A percentile compares a stretch with the other conserved stretches of the same genome.
phyloP scores from a whole-genome alignment of 1,140 invertebrate species.

The Drosophila persimilis region DNA sequence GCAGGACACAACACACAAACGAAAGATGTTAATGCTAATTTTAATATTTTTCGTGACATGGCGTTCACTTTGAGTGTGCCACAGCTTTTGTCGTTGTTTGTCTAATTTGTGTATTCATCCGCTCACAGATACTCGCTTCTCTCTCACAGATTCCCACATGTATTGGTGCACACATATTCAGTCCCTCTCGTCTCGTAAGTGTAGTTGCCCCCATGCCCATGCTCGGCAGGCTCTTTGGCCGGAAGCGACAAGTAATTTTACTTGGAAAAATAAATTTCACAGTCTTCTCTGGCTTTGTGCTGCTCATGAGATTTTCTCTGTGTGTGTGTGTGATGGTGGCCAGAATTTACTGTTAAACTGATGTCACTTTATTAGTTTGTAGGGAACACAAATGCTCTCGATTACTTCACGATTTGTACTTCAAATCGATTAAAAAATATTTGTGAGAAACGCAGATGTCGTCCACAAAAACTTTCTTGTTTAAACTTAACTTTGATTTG shows the following conservation, averaged over 20 bases:
- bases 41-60: constrained; percentile 82
- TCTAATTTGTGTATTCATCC: constrained; percentile 51
- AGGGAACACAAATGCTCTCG: not conserved
- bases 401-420: no score
- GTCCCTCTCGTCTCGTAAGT: constrained; percentile 15
- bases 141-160: not conserved
- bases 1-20: constrained; percentile 4
- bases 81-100: constrained; percentile 48
- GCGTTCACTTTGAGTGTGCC: constrained; percentile 68
- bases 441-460: not conserved
- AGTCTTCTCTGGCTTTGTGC: constrained; percentile 51
- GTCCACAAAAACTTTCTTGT: no score
- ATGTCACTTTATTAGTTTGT: constrained; percentile 28
- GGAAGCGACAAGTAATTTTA: constrained; percentile 79
- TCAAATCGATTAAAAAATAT: no score
- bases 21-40: constrained; percentile 78
- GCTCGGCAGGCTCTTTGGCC: constrained; percentile 49
- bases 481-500: no score
- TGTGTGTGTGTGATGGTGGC: constrained; percentile 26
- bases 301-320: constrained; percentile 20
- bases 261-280: constrained; percentile 80
- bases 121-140: no score
- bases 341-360: constrained; percentile 63
- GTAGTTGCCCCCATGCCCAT: constrained; percentile 18
- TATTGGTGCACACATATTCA: not conserved